Base-by-base conservation (phyloP, 2,797 vertebrate species). In the Gallinago stenura region DNA sequence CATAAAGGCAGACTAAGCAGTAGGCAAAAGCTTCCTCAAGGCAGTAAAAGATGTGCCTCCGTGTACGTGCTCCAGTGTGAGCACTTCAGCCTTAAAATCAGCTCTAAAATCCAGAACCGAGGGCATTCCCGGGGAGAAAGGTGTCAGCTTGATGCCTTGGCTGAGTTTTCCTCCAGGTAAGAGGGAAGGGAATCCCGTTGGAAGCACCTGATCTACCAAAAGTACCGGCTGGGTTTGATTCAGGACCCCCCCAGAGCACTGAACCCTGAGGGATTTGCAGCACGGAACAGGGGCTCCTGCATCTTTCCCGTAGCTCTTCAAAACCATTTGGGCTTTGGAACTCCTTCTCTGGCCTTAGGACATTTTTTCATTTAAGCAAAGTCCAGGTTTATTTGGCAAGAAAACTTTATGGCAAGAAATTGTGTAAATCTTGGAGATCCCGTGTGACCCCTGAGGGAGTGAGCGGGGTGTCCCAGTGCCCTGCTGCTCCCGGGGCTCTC, bases 381-480 rank as follows among this genome's bases (percentile, higher is more conserved):
- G 39, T 10, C 21, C 9, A 14, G 20, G 35, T 3, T 68, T 66
- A 15, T 20, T 15, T 9, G 17, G 41, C 15, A 20, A 30, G 4
- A 21, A 41, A 69, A 28, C 2, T 0, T 26, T 20, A 5, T 0
- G 1, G 8, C n/a, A 21, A 41, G 30, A 43, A 22, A 37, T 24
- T 35, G 25, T 43, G 35, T 28, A 13, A 56, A 9, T 24, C n/a
- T 37, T 7, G 5, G 37, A 3, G 17, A 9, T 25, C 6, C 56
- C 8, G 2, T 5, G 11, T 48, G 70, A 14, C 45, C 20, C 16
- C 24, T 30, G 7, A 4, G 66, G 45, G 24, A 53, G 66, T 1
- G n/a, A 39, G 5, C 1, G 8, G 31, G 31, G 14, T 58, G 24
- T 30, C 37, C 30, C 45, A 9, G 17, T 17, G 35, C 46, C 20